These are phyloP conservation scores for Eurystomus glaucurus DNA, from an alignment of 2,797 vertebrate genomes.

Conservation along the genomic window DNA sequence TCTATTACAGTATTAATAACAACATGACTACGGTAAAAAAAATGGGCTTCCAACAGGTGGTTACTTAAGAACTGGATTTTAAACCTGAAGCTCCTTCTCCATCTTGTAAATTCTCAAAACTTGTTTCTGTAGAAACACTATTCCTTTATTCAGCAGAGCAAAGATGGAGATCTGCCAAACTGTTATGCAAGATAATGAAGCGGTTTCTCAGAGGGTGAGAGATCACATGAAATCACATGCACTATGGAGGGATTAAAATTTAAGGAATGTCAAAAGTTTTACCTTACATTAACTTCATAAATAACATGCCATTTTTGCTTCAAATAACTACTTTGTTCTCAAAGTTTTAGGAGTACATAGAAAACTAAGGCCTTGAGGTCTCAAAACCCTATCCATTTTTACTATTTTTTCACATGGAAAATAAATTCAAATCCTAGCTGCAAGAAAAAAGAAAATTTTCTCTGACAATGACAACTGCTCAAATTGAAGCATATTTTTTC, in stretches of 20 bases:
- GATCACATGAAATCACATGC: constrained; percentile 75
- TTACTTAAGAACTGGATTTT: constrained; percentile 18
- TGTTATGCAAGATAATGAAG: constrained; percentile 74
- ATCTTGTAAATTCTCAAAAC: constrained; percentile 34
- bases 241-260: constrained; percentile 67
- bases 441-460: not conserved
- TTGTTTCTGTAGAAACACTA: constrained; percentile 43
- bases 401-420: not conserved
- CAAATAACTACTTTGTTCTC: not conserved
- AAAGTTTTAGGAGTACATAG: not conserved
- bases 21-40: not conserved
- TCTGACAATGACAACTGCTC: not conserved
- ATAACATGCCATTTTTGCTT: constrained; percentile 2
- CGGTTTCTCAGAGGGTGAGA: constrained; percentile 65
- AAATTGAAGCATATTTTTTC: not conserved
- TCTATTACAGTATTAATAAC: not conserved
- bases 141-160: constrained; percentile 48
- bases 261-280: constrained; percentile 60
- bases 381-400: not conserved
- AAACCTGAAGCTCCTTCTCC: constrained; percentile 3
- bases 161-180: constrained; percentile 70
- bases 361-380: not conserved
- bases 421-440: not conserved
- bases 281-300: constrained; percentile 55
- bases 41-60: not conserved